These are phyloP conservation scores for Polypterus bichir DNA, from an alignment of 2,113 vertebrate genomes.

Conservation along the genomic window DNA sequence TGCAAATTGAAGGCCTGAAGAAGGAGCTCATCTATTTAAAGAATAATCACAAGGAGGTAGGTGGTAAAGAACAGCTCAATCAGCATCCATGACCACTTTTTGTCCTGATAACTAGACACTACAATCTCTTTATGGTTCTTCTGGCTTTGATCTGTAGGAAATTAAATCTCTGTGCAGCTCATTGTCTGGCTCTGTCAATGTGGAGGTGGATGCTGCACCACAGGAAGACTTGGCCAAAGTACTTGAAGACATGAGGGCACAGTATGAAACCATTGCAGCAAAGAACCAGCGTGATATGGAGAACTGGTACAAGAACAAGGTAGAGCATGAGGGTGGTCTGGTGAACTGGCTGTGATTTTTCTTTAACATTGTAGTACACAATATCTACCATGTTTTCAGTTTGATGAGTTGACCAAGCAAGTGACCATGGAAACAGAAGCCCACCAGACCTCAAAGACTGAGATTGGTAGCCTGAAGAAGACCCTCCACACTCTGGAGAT, in stretches of 20 bases:
- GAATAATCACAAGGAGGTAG: conserved; percentile 73
- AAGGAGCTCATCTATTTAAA: conserved; percentile 71
- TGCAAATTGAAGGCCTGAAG: conserved; percentile 70
- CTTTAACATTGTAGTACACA: neutral
- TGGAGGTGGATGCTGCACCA: conserved; percentile 56
- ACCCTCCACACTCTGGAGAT: conserved; percentile 73
- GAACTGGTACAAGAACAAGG: conserved; percentile 74
- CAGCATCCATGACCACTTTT: neutral
- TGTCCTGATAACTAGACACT: neutral
- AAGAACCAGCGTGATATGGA: conserved; percentile 74
- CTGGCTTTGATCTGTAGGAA: conserved; percentile 32
- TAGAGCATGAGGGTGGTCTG: conserved; percentile 21
- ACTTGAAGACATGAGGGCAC: conserved; percentile 54
- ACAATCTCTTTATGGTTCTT: neutral
- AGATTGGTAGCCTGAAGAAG: conserved; percentile 65
- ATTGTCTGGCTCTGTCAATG: conserved; percentile 42
- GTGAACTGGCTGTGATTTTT: too few relatives aligned
- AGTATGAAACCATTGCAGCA: conserved; percentile 64
- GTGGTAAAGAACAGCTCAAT: neutral
- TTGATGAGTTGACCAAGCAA: conserved; percentile 51
- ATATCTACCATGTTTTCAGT: conserved; percentile 36
- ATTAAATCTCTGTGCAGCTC: conserved; percentile 28
- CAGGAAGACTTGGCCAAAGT: conserved; percentile 44
- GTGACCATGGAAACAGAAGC: conserved; percentile 31
- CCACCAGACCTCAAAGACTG: conserved; percentile 47